Base-by-base conservation (phyloP, 2,797 vertebrate genomes). In the Botia kubotai region DNA sequence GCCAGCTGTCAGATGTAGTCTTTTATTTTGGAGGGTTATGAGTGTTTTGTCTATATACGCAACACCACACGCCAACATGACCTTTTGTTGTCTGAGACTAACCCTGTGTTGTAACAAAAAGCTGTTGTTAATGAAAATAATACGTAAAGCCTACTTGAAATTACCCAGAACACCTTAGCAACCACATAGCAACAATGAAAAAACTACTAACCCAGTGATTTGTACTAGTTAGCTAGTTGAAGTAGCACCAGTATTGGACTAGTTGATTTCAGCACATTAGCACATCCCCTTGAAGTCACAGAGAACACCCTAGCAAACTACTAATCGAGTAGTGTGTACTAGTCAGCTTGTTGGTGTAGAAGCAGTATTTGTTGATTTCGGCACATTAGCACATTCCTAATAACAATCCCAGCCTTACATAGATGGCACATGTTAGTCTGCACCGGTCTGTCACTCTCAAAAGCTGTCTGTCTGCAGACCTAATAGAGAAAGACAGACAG, bases 401-500 rank as follows among this genome's bases (percentile, higher is more conserved):
- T n/a, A 55, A 58, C 21, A 6, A 11, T 60, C 23, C 11, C 23
- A 33, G 11, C 12, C 57, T 12, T 60, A 4, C 26, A 4, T 33
- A 60, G 26, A 10, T 1, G 11, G 4, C 21, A 43, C 60, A 43
- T 39, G 46, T 26, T 19, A 68, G 72, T 67, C 60, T 16, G 43
- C 68, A 68, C 67, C 33, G 50, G 68, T 66, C 72, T 58, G 17
- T 53, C 1, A 16, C n/a, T 43, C 43, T 68, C 43, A 52, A 63
- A 46, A 13, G 29, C 58, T 65, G 46, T 62, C 60, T 53, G 58
- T 55, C 8, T 66, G 4, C 2, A 23, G 52, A 21, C 75, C 39
- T 39, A 77, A n/a, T 13, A 73, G 58, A 66, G 1, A 72, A 12
- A 62, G 48, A 55, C 48, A 23, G 65, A 48, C 16, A 46, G 21